phyloP scores from a whole-genome alignment of 2,888 invertebrate genomes.

The Phymatocera aterrima region DNA sequence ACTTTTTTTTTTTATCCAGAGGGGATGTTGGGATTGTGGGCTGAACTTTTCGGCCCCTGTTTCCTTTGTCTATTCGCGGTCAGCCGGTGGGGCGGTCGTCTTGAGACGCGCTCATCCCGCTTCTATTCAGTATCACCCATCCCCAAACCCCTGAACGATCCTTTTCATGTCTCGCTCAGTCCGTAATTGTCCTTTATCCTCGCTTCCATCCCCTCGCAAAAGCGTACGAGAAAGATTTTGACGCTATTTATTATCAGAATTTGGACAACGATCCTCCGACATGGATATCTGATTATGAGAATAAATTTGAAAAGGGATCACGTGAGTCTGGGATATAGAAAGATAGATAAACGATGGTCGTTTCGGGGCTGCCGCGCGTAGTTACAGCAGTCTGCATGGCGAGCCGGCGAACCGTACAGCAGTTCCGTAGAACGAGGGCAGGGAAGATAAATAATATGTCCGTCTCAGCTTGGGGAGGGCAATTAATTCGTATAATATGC shows the following conservation, averaged over 20 bases:
- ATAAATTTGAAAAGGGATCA: too few relatives aligned
- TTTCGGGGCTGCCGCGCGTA: slow-evolving; percentile 58
- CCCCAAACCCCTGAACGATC: background rate
- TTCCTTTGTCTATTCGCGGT: slow-evolving; percentile 33
- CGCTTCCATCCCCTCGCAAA: background rate
- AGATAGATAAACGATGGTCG: slow-evolving; percentile 65
- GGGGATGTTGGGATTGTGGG: slow-evolving; percentile 29
- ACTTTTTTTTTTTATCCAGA: slow-evolving; percentile 50
- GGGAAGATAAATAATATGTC: slow-evolving; percentile 72
- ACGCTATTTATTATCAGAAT: background rate
- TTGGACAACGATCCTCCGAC: background rate
- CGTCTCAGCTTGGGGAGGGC: slow-evolving; percentile 66
- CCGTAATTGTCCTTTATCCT: slow-evolving; percentile 27
- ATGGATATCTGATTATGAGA: too few relatives aligned
- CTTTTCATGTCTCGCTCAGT: slow-evolving; percentile 19
- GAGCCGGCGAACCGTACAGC: slow-evolving; percentile 35
- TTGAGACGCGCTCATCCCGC: slow-evolving; percentile 18
- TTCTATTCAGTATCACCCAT: background rate
- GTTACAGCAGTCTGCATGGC: slow-evolving; percentile 50
- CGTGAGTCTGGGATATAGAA: too few relatives aligned
- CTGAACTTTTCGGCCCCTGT: background rate
- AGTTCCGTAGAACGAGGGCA: slow-evolving; percentile 46
- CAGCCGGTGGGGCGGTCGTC: background rate
- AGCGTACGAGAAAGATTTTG: background rate
- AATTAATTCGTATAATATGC: slow-evolving; percentile 74